phyloP scores from a whole-genome alignment of 2,113 vertebrate genomes.

The Phocoena sinus region DNA sequence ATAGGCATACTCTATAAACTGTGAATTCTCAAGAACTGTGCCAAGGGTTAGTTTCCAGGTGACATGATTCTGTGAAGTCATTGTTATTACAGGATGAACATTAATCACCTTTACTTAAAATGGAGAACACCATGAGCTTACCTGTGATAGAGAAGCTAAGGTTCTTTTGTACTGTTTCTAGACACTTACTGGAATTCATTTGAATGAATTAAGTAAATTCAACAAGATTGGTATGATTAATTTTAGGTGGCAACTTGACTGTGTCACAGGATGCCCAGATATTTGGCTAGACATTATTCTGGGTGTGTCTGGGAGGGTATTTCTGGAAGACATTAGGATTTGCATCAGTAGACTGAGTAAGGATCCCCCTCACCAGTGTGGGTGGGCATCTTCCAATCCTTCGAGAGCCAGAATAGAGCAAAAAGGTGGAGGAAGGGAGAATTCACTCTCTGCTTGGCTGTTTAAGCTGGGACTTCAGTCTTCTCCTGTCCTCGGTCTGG shows the following conservation, averaged over 20 bases:
- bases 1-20: neutral
- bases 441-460: neutral
- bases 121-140: neutral
- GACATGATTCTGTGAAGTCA: neutral
- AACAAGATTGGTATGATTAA: neutral
- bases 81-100: neutral
- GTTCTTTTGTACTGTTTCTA: neutral
- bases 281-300: neutral
- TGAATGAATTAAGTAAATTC: neutral
- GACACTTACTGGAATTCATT: neutral
- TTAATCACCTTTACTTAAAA: neutral
- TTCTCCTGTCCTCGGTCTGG: neutral
- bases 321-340: neutral
- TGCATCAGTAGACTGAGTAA: neutral
- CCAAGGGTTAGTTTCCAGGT: neutral
- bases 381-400: neutral
- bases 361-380: neutral
- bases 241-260: neutral
- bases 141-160: neutral
- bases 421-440: neutral
- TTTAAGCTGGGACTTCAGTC: neutral
- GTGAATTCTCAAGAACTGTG: neutral
- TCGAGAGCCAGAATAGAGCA: neutral
- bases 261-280: neutral
- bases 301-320: neutral